Evolutionary conservation across 2,113 vertebrate species (phyloP), one percentile per base, ranked within the genome.

Genomic region (Petrocephalus zakoni): DNA sequence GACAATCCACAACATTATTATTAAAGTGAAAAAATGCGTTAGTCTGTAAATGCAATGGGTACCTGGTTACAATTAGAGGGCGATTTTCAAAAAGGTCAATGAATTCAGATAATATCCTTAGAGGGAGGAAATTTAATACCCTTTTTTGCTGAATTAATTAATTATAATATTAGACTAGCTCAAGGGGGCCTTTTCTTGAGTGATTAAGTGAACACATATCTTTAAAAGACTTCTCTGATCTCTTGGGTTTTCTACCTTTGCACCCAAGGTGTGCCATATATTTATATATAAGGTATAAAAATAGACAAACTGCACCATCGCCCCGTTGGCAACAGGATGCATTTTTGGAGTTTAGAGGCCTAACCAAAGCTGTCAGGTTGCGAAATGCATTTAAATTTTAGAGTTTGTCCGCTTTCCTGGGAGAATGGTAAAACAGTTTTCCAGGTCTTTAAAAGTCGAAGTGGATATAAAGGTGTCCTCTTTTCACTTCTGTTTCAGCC

Each of bases 121-220:
- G 97, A 97, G 97, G 96, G 96, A 97, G 97, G 97, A 96, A 97
- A 98, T 98, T 97, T 98, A 98, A 98, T 98, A 98, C 97, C 97
- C 91, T 92, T 95, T 98, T 98, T 98, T 97, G 97, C 97, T 96
- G 97, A 98, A 99, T 99, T 97, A 98, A 99, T 99, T 99, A 98
- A 99, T 99, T 99, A 98, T 98, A 99, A 99, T 98, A 99, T 99
- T 98, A 98, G 97, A 97, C 96, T 96, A 94, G 97, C 97, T 97
- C 97, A 93, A 90, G 97, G 97, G 96, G 96, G 97, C 97, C 96
- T 96, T 97, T 97, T 97, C 97, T 97, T 97, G 97, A 96, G 98
- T 99, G 97, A 99, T 99, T 99, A 99, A 98, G 97, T 96, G 96
- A 97, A 96, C 94, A 96, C 94, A 95, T 96, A 98, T 98, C 97